phyloP scores from a whole-genome alignment of 2,888 invertebrate species.

The Tiliacea citrago region DNA sequence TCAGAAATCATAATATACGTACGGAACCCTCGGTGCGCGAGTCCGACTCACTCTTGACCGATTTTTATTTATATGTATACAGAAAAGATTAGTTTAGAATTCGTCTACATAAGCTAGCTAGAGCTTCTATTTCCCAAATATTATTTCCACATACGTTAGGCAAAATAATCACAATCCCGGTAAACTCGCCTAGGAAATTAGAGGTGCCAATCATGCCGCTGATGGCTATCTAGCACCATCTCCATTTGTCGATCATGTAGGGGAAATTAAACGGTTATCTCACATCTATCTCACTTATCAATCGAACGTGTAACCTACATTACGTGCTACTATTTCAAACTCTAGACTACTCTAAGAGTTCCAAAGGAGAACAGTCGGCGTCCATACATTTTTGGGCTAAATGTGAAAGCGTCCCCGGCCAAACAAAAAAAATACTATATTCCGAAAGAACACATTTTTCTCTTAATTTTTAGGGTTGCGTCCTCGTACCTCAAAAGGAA shows the following conservation, averaged over 20 bases:
- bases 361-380: not conserved
- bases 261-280: constrained; percentile 49
- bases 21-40: too few relatives aligned
- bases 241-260: constrained; percentile 30
- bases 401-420: too few relatives aligned
- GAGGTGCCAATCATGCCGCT: constrained; percentile 37
- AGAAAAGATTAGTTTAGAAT: not conserved
- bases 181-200: constrained; percentile 43
- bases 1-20: too few relatives aligned
- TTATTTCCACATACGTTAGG: too few relatives aligned
- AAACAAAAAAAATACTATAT: too few relatives aligned
- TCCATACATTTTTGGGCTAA: too few relatives aligned
- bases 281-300: not conserved
- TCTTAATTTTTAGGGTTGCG: too few relatives aligned
- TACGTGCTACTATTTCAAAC: constrained; percentile 1
- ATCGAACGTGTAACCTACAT: not conserved
- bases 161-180: not conserved
- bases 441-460: too few relatives aligned
- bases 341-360: too few relatives aligned
- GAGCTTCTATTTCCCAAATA: not conserved
- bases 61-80: too few relatives aligned
- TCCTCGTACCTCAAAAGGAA: too few relatives aligned
- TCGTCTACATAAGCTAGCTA: not conserved
- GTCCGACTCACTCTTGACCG: too few relatives aligned
- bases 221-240: constrained; percentile 23